phyloP scores from a whole-genome alignment of 2,888 invertebrate species.

The Anorthoa munda region DNA sequence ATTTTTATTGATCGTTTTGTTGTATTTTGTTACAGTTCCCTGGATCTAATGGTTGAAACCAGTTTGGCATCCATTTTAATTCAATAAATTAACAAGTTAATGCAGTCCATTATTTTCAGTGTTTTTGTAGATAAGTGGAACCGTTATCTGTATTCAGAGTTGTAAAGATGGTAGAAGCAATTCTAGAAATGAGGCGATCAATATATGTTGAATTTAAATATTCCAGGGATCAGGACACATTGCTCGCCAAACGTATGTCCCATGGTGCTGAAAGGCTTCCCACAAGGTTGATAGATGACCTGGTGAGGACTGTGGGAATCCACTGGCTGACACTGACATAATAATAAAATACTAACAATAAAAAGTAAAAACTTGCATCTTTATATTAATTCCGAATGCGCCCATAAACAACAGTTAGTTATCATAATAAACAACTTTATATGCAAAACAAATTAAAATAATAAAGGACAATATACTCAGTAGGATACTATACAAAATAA shows the following conservation, averaged over 20 bases:
- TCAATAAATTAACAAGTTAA: background rate
- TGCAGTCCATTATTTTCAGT: background rate
- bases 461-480: conserved; percentile 37
- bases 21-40: background rate
- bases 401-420: background rate
- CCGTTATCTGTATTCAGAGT: background rate
- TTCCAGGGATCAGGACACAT: background rate
- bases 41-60: background rate
- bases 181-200: background rate
- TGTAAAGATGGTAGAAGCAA: background rate
- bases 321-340: too few relatives aligned
- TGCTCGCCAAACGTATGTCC: too few relatives aligned
- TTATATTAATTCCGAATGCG: background rate
- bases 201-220: too few relatives aligned
- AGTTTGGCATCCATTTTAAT: background rate
- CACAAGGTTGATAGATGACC: too few relatives aligned
- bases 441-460: conserved; percentile 22
- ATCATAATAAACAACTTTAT: conserved; percentile 27
- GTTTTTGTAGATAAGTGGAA: background rate
- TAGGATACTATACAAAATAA: conserved; percentile 17
- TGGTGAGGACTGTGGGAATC: too few relatives aligned
- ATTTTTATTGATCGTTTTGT: conserved; percentile 39
- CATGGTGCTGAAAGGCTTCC: too few relatives aligned
- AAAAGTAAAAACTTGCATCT: background rate
- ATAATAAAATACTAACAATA: too few relatives aligned